Percentiles rank a stretch among this genome's conserved stretches.
Conservation (phyloP, 23 tunicate genomes). For the Trididemnum miniatum region DNA sequence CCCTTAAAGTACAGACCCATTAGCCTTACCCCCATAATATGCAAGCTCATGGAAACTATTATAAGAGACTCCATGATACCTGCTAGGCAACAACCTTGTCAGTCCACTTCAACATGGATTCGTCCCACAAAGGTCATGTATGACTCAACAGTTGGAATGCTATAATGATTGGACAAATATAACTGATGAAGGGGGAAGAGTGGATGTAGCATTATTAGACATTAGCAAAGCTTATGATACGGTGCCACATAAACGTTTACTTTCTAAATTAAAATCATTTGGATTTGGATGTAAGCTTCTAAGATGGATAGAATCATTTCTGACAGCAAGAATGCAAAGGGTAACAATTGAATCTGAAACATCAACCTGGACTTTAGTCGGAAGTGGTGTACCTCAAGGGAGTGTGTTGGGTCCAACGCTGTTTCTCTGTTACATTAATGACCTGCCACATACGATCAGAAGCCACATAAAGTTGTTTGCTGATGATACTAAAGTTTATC, state of each 20-base stretch:
- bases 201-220: neutral
- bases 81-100: neutral
- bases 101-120: neutral
- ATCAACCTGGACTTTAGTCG: neutral
- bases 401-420: neutral
- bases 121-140: neutral
- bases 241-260: neutral
- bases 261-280: neutral
- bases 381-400: conserved; percentile 13
- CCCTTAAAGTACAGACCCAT: neutral
- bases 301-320: neutral
- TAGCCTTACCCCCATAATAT: neutral
- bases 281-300: neutral
- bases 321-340: neutral
- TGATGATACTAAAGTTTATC: conserved; percentile 9
- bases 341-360: neutral
- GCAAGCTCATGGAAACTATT: neutral
- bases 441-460: neutral
- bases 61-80: neutral
- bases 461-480: neutral
- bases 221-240: conserved; percentile 8
- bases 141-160: neutral
- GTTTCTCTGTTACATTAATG: conserved; percentile 18
- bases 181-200: neutral
- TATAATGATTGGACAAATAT: neutral